These are phyloP conservation scores for Charina bottae DNA, from an alignment of 2,113 vertebrate genomes.

Conservation along the genomic window DNA sequence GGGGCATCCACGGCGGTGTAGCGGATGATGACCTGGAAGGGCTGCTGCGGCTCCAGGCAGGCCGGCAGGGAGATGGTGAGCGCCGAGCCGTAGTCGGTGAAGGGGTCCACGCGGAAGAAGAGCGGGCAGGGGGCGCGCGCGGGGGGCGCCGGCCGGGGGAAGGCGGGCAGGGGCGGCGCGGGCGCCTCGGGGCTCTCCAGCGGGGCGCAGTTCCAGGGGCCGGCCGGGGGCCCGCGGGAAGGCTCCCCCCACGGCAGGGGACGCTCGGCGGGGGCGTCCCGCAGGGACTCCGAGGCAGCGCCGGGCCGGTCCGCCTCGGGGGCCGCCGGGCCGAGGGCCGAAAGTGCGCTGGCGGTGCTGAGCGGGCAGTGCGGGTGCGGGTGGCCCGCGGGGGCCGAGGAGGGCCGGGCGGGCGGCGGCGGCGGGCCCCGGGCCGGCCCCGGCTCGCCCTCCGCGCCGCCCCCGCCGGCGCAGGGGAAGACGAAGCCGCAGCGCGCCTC, in stretches of 20 bases:
- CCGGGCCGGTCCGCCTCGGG: constrained; percentile 64
- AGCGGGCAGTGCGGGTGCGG: constrained; percentile 32
- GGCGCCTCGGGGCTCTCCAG: not conserved
- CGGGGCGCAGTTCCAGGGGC: no score
- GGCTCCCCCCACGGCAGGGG: not conserved
- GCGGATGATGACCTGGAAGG: constrained; percentile 86
- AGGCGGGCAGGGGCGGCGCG: constrained; percentile 44
- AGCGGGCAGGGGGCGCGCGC: constrained; percentile 72
- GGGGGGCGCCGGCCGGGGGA: not conserved
- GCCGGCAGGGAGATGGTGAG: constrained; percentile 85
- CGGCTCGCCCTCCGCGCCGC: not conserved
- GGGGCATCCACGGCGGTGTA: constrained; percentile 91
- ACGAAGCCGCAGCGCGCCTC: not conserved
- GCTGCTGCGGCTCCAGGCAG: constrained; percentile 72
- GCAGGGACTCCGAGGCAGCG: constrained; percentile 71
- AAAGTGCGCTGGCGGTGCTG: constrained; percentile 20
- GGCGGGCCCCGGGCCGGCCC: not conserved
- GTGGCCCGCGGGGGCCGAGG: constrained; percentile 6
- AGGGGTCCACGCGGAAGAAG: constrained; percentile 83
- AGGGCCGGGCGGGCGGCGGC: not conserved
- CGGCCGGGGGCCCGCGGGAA: not conserved
- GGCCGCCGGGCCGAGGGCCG: constrained; percentile 40
- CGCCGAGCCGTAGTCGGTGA: constrained; percentile 90
- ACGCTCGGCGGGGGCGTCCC: constrained; percentile 37
- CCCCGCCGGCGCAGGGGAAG: constrained; percentile 16